Evolutionary conservation across 2,113 vertebrate genomes (phyloP).

Genomic region (Paedocypris sp.): DNA sequence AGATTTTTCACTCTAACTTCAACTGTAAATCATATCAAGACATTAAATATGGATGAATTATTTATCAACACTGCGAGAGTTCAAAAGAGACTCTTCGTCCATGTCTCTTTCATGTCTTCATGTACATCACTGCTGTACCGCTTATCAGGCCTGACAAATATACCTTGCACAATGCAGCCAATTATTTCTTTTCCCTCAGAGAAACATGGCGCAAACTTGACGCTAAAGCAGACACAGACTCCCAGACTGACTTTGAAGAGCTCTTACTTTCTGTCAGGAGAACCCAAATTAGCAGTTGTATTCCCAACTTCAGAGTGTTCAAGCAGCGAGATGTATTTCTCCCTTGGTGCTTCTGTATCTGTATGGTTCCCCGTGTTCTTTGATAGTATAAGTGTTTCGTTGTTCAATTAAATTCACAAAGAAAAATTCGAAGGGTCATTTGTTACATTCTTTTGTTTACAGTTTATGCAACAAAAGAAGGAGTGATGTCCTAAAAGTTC

Average conservation of each 20-base stretch:
- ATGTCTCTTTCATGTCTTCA: constrained; percentile 20
- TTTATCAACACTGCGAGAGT: constrained; percentile 19
- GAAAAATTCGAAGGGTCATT: not conserved
- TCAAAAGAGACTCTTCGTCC: constrained; percentile 13
- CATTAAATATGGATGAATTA: not conserved
- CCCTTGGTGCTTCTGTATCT: constrained; percentile 13
- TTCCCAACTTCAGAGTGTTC: constrained; percentile 10
- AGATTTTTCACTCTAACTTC: constrained; percentile 5
- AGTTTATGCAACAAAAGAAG: constrained; percentile 1
- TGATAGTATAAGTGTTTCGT: constrained; percentile 2
- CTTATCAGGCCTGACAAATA: constrained; percentile 43
- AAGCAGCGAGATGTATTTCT: not conserved
- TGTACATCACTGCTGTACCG: constrained; percentile 33
- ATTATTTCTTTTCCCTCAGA: constrained; percentile 50
- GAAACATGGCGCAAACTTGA: constrained; percentile 10
- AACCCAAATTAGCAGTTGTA: constrained; percentile 26
- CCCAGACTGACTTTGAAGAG: constrained; percentile 26
- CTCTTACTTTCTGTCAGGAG: constrained; percentile 29
- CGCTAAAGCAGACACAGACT: constrained; percentile 19
- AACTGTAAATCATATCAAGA: constrained; percentile 4
- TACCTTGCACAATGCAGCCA: constrained; percentile 48
- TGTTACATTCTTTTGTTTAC: not conserved
- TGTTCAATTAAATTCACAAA: not conserved
- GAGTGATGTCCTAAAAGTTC: constrained; percentile 9
- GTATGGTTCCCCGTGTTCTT: constrained; percentile 6